Conservation (phyloP, 2,888 invertebrate genomes). For the Acronicta leporina region DNA sequence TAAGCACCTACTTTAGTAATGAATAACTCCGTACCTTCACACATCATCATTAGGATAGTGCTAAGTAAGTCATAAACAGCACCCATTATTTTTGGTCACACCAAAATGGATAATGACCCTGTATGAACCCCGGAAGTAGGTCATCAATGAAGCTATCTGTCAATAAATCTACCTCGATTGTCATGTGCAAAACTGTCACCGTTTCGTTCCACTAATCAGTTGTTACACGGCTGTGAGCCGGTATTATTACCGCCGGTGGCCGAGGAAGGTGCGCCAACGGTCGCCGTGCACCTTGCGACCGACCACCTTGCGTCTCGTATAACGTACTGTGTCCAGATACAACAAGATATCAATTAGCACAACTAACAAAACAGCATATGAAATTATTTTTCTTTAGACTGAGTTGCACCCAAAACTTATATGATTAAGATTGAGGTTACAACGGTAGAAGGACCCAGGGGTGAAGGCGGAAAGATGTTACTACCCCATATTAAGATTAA, state of each 20-base stretch:
- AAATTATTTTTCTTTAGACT: background rate
- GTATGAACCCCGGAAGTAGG: conserved; percentile 38
- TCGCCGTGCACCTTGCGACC: conserved; percentile 83
- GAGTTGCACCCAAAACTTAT: conserved; percentile 7
- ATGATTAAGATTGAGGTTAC: conserved; percentile 11
- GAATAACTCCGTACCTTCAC: too few species aligned
- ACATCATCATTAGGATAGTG: conserved; percentile 1
- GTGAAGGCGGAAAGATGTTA: conserved; percentile 77
- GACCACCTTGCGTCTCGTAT: conserved; percentile 81
- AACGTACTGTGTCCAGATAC: conserved; percentile 75
- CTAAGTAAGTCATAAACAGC: conserved; percentile 29
- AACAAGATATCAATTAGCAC: conserved; percentile 79
- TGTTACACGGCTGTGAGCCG: conserved; percentile 75
- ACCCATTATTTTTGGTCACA: conserved; percentile 16
- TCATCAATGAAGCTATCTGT: conserved; percentile 41
- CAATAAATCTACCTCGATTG: conserved; percentile 45
- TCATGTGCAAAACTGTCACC: conserved; percentile 58
- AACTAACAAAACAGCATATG: conserved; percentile 49
- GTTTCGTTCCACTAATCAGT: conserved; percentile 81
- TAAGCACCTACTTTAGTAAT: too few species aligned
- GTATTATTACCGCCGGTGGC: conserved; percentile 69
- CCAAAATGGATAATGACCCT: conserved; percentile 43
- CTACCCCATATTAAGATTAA: conserved; percentile 83
- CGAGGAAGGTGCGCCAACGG: conserved; percentile 81
- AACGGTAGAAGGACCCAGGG: conserved; percentile 14